Conservation (phyloP, 2,888 invertebrate species). For the Calephelis perditalis region DNA sequence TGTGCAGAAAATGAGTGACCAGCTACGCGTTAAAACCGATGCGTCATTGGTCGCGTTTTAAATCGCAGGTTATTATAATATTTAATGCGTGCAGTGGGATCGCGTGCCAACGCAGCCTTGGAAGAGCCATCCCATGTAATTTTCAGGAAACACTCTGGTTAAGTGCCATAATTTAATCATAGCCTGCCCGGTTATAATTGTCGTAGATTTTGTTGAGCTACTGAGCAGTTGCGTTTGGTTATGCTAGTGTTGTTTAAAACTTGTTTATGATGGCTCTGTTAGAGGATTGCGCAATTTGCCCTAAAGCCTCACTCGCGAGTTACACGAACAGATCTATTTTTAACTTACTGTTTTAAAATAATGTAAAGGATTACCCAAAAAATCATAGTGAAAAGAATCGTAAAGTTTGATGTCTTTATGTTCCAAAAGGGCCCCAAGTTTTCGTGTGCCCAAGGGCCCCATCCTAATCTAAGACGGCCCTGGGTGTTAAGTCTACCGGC, state of each 20-base stretch:
- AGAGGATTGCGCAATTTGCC: constrained; percentile 31
- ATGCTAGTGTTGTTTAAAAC: constrained; percentile 34
- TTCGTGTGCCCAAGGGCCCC: too few species aligned
- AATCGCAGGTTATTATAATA: constrained; percentile 52
- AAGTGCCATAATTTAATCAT: constrained; percentile 77
- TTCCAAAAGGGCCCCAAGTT: too few species aligned
- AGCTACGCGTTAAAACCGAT: constrained; percentile 66
- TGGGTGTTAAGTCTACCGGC: too few species aligned
- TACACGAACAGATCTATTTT: too few species aligned
- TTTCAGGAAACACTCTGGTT: constrained; percentile 74
- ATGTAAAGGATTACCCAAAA: too few species aligned
- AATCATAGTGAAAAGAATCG: too few species aligned
- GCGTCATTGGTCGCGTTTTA: constrained; percentile 69
- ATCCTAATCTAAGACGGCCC: too few species aligned
- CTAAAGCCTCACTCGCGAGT: not conserved
- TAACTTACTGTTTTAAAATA: not conserved
- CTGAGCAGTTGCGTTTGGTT: constrained; percentile 49
- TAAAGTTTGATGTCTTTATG: too few species aligned
- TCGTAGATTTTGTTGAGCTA: constrained; percentile 66
- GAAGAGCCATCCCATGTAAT: constrained; percentile 73
- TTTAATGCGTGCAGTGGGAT: constrained; percentile 66
- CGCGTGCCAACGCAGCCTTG: constrained; percentile 72
- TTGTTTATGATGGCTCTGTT: constrained; percentile 41
- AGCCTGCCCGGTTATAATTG: constrained; percentile 69
- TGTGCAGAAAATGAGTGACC: constrained; percentile 52